Conservation (phyloP, 2,113 vertebrate genomes). For the Cavia aperea region DNA sequence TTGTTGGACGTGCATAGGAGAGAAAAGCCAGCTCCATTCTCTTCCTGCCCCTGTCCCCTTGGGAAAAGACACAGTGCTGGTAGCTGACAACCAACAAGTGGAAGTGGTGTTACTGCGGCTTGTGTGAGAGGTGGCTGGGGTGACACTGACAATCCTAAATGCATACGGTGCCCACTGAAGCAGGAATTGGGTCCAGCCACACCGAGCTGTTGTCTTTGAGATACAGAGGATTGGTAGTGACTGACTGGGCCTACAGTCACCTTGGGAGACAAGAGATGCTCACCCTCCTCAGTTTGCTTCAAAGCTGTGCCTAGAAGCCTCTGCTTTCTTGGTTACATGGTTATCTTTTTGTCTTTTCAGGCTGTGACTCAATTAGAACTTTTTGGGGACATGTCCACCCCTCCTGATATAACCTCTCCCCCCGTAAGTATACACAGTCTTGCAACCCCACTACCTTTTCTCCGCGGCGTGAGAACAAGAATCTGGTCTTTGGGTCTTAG, state of each 20-base stretch:
- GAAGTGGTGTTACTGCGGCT: too few species aligned
- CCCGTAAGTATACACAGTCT: constrained; percentile 83
- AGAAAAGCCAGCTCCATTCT: not conserved
- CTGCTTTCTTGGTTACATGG: constrained; percentile 11
- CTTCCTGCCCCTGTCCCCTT: not conserved
- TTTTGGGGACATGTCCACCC: constrained; percentile 99
- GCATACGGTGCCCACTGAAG: not conserved
- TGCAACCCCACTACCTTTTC: not conserved
- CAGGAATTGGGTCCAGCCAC: not conserved
- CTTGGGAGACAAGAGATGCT: not conserved
- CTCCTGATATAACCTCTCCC: constrained; percentile 97
- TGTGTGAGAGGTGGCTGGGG: not conserved
- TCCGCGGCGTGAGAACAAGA: not conserved
- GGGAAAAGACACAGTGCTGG: not conserved
- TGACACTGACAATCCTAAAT: not conserved
- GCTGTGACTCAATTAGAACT: constrained; percentile 99
- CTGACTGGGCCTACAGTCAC: not conserved
- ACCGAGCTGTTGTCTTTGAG: not conserved
- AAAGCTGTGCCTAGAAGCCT: not conserved
- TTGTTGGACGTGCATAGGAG: not conserved
- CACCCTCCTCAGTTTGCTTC: fast-evolving
- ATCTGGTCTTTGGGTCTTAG: not conserved
- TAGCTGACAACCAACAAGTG: not conserved
- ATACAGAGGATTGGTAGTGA: not conserved
- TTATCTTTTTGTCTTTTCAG: constrained; percentile 76